Evolutionary conservation across 2,888 invertebrate genomes (phyloP).

Genomic region (Hyposoter didymator): DNA sequence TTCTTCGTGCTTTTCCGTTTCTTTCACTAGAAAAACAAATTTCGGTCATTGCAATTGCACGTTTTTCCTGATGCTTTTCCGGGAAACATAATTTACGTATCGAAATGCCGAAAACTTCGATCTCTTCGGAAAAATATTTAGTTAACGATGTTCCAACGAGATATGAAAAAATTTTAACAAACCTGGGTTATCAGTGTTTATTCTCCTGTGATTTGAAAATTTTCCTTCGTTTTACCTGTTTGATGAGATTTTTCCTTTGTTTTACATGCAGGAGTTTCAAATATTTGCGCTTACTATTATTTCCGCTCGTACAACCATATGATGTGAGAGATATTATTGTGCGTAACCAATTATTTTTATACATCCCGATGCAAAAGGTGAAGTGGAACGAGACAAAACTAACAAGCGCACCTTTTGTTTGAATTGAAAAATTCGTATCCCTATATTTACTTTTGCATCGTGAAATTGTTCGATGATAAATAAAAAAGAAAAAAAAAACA

Average conservation of each 20-base stretch:
- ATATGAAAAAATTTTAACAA: too few relatives aligned
- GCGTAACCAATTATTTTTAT: slow-evolving; percentile 1
- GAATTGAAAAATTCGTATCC: slow-evolving; percentile 21
- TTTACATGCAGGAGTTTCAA: neutral
- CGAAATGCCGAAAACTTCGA: too few relatives aligned
- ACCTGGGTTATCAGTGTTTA: too few relatives aligned
- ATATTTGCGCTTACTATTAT: slow-evolving; percentile 18
- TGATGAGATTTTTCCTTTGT: neutral
- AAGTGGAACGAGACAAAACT: neutral
- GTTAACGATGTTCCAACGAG: too few relatives aligned
- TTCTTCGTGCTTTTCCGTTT: neutral
- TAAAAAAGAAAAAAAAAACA: slow-evolving; percentile 42
- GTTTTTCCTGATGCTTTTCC: too few relatives aligned
- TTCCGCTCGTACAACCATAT: neutral
- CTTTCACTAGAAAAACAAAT: neutral
- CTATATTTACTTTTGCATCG: slow-evolving; percentile 32
- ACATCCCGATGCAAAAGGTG: neutral
- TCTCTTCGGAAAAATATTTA: too few relatives aligned
- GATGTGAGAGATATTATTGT: neutral
- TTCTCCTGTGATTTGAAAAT: too few relatives aligned
- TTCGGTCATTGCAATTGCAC: too few relatives aligned
- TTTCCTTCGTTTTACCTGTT: neutral
- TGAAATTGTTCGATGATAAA: slow-evolving; percentile 36
- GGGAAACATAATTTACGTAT: too few relatives aligned
- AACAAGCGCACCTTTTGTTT: slow-evolving; percentile 5